Conservation (phyloP, 1,140 invertebrate genomes). For the Drosophila neocordata region DNA sequence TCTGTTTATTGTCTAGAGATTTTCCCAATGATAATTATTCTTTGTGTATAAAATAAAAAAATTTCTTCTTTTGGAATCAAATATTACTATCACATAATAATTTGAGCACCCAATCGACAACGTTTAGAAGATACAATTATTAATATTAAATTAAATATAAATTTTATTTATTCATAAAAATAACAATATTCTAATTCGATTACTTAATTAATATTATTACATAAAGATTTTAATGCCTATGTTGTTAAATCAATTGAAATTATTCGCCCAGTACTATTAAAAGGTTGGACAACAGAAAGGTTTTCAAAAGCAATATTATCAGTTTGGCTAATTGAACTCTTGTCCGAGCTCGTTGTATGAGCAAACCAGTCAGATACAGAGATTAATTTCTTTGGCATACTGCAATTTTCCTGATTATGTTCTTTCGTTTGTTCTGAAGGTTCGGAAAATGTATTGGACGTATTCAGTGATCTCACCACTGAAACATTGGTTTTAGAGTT, state of each 20-base stretch:
- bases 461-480: conserved; percentile 38
- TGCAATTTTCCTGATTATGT: conserved; percentile 74
- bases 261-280: conserved; percentile 57
- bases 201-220: conserved; percentile 31
- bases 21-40: no score
- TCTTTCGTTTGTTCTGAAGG: conserved; percentile 45
- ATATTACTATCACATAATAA: no score
- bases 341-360: conserved; percentile 51
- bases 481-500: conserved; percentile 49
- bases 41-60: no score
- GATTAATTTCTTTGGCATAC: conserved; percentile 62
- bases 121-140: no score
- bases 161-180: conserved; percentile 63
- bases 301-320: conserved; percentile 47
- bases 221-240: conserved; percentile 46
- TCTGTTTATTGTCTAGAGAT: no score
- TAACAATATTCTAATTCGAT: conserved; percentile 54
- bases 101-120: no score
- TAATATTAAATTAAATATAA: no score
- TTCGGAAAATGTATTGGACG: conserved; percentile 50
- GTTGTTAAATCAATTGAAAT: conserved; percentile 81
- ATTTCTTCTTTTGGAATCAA: no score
- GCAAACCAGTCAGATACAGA: conserved; percentile 55
- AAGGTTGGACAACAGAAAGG: conserved; percentile 53
- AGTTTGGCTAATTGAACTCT: conserved; percentile 40